Conservation (phyloP, 1,140 invertebrate genomes). For the Conopomorpha cramerella region DNA sequence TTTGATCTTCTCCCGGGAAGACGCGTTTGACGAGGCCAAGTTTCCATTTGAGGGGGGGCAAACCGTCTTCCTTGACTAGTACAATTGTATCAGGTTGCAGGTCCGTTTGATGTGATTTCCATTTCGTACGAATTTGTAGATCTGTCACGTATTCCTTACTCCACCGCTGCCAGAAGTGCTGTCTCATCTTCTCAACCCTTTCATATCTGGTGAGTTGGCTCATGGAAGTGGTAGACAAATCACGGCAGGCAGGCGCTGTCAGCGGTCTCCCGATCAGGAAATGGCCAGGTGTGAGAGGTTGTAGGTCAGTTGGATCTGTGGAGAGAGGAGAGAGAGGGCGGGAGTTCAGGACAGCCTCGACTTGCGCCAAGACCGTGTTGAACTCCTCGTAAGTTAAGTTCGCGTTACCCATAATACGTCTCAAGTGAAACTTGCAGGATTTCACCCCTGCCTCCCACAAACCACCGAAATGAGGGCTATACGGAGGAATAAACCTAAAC, state of each 20-base stretch:
- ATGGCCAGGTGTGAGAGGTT: conserved; percentile 6
- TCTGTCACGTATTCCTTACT: no score
- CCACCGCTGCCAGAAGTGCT: no score
- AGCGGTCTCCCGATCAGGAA: conserved; percentile 5
- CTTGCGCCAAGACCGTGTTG: conserved; percentile 18
- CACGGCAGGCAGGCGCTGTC: conserved; percentile 1
- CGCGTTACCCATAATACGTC: conserved; percentile 11
- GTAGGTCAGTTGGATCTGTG: conserved; percentile 9
- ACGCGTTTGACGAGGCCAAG: no score
- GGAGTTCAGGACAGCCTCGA: conserved; percentile 18
- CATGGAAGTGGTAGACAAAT: not conserved
- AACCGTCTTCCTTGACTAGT: no score
- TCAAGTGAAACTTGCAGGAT: conserved; percentile 6
- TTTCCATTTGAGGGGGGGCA: no score
- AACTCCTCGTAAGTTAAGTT: conserved; percentile 19
- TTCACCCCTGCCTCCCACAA: not conserved
- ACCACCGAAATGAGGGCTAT: conserved; percentile 2
- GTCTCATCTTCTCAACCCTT: conserved; percentile 3
- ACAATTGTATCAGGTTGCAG: no score
- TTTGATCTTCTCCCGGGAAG: no score
- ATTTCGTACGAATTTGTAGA: no score
- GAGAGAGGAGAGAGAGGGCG: conserved; percentile 12
- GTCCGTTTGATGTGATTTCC: no score
- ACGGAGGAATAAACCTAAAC: conserved; percentile 9
- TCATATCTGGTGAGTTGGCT: not conserved